Conservation (phyloP, 2,797 vertebrate species). For the Pseudochirops cupreus region DNA sequence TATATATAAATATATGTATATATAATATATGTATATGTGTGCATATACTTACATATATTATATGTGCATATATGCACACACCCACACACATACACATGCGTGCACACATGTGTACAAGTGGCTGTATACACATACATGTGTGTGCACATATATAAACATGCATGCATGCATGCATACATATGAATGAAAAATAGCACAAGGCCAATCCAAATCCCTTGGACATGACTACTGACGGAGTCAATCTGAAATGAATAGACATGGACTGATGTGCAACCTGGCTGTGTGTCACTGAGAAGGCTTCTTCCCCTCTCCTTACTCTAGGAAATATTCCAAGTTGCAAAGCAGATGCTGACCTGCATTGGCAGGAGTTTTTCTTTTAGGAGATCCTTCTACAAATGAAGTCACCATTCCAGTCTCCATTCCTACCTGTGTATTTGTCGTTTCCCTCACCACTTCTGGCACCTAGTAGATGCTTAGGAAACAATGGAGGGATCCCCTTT, state of each 20-base stretch:
- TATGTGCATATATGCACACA: too few species aligned
- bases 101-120: too few species aligned
- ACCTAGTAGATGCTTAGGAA: neutral
- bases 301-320: neutral
- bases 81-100: too few species aligned
- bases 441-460: neutral
- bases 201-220: neutral
- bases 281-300: neutral
- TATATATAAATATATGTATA: too few species aligned
- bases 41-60: too few species aligned
- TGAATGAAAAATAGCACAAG: neutral
- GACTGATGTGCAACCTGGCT: neutral
- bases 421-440: too few species aligned
- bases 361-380: neutral
- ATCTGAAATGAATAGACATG: neutral
- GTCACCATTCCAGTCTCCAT: neutral
- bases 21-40: too few species aligned
- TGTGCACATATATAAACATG: too few species aligned
- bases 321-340: neutral
- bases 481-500: neutral
- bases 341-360: neutral
- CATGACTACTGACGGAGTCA: neutral
- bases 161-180: too few species aligned
- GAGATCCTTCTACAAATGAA: neutral
- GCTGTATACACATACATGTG: too few species aligned